Base-by-base conservation (phyloP, 2,113 vertebrate species). In the Cinclus mexicanus region DNA sequence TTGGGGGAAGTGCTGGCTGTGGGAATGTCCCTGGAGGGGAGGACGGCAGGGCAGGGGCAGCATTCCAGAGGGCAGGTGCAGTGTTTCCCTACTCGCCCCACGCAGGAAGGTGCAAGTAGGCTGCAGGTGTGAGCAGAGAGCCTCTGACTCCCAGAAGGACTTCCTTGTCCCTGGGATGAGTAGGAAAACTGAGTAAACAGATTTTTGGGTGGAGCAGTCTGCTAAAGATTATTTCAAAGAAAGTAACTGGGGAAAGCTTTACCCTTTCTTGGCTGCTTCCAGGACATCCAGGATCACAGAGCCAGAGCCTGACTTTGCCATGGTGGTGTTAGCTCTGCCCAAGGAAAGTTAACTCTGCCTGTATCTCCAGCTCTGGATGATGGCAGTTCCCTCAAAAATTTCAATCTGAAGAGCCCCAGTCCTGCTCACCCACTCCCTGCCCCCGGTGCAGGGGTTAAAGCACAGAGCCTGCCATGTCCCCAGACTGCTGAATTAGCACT, bases 21-120 rank as follows among this genome's bases (percentile, higher is more conserved):
- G 77, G 69, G 94, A 96, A 95, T 55, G 50, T 91, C 84, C 83
- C 88, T 17, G 4, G 42, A 69, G 68, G 77, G 90, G 31, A 88
- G 77, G 57, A 50, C 1, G 1, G 77, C 11, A 3, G 35, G 49
- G 57, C 37, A 65, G 57, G 42, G 23, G 8, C 41, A 23, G n/a
- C 2, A 2, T 82, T 71, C 75, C 12, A 12, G 69, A 63, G 42
- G 85, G 19, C 55, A 81, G 80, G 63, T 63, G 78, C 61, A 60
- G 52, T 23, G 41, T 57, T 84, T 76, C 57, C 63, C 78, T 37
- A 19, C 55, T 25, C 10, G 0, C 50, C 37, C 79, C 56, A 9
- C 0, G 28, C 50, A 42, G 55, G 83, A 52, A 71, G 63, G 33
- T 0, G 6, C 57, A 49, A 41, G 74, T 69, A n/a, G 55, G 61